These are phyloP conservation scores for Euura lappo DNA, from an alignment of 1,140 invertebrate genomes.

Conservation along the genomic window DNA sequence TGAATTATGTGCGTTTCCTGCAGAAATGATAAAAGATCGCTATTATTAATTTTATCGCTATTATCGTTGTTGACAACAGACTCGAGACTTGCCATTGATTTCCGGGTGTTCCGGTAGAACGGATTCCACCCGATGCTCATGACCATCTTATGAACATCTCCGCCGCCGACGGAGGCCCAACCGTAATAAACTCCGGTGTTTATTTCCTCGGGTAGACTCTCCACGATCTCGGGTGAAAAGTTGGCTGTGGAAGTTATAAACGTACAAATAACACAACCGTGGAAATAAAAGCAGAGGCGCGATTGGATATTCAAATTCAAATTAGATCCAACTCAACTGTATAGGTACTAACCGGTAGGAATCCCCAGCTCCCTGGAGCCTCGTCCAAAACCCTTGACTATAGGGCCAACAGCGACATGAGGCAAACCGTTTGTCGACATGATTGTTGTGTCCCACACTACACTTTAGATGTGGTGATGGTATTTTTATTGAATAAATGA, in stretches of 20 bases:
- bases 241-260: slow-evolving; percentile 87
- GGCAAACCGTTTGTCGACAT: slow-evolving; percentile 61
- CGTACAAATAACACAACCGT: too few relatives aligned
- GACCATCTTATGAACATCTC: slow-evolving; percentile 88
- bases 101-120: slow-evolving; percentile 90
- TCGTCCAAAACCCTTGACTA: slow-evolving; percentile 91
- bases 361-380: slow-evolving; percentile 92
- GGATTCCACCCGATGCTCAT: slow-evolving; percentile 97
- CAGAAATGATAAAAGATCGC: too few relatives aligned
- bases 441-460: too few relatives aligned
- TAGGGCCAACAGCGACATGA: slow-evolving; percentile 75
- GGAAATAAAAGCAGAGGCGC: too few relatives aligned
- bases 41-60: too few relatives aligned
- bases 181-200: slow-evolving; percentile 92
- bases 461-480: too few relatives aligned
- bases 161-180: slow-evolving; percentile 80
- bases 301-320: too few relatives aligned
- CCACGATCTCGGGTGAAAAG: slow-evolving; percentile 78
- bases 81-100: slow-evolving; percentile 90
- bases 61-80: too few relatives aligned
- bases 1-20: too few relatives aligned
- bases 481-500: too few relatives aligned
- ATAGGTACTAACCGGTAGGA: slow-evolving; percentile 78
- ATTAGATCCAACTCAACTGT: too few relatives aligned
- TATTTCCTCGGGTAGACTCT: slow-evolving; percentile 75